Evolutionary conservation across 2,113 vertebrate species (phyloP).

Genomic region (Zosterops lateralis): DNA sequence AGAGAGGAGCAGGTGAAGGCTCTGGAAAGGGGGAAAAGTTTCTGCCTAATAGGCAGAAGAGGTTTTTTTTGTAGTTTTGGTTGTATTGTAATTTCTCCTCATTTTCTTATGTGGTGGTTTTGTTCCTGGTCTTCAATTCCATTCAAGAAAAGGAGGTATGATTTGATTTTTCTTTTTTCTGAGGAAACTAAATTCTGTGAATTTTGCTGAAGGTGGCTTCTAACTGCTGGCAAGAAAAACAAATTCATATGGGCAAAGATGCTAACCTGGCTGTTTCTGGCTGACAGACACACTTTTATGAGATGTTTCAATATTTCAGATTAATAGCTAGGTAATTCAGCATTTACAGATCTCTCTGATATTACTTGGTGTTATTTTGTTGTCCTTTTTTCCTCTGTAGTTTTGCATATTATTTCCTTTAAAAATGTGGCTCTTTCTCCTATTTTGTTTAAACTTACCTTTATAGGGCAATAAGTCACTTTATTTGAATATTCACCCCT

Average conservation of each 20-base stretch:
- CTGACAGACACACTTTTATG: not conserved
- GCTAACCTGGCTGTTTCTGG: not conserved
- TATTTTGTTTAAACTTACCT: not conserved
- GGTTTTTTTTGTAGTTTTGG: fast-evolving
- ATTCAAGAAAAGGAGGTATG: not conserved
- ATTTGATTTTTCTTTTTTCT: not conserved
- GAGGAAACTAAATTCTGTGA: not conserved
- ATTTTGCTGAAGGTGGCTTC: not conserved
- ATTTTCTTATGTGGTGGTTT: not conserved
- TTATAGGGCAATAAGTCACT: not conserved
- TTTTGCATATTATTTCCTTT: not conserved
- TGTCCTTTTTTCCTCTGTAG: not conserved
- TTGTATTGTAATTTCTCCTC: not conserved
- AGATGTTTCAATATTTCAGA: not conserved
- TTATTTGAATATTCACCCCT: not conserved
- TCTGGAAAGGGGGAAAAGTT: not conserved
- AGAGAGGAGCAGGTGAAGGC: not conserved
- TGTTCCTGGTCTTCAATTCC: not conserved
- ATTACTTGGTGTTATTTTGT: not conserved
- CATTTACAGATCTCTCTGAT: not conserved
- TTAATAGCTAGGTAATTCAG: not conserved
- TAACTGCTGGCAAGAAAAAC: not conserved
- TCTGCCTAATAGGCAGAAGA: not conserved
- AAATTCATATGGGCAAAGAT: not conserved
- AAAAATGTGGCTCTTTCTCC: not conserved